These are phyloP conservation scores for Ips nitidus DNA, from an alignment of 1,140 invertebrate species.

Conservation along the genomic window DNA sequence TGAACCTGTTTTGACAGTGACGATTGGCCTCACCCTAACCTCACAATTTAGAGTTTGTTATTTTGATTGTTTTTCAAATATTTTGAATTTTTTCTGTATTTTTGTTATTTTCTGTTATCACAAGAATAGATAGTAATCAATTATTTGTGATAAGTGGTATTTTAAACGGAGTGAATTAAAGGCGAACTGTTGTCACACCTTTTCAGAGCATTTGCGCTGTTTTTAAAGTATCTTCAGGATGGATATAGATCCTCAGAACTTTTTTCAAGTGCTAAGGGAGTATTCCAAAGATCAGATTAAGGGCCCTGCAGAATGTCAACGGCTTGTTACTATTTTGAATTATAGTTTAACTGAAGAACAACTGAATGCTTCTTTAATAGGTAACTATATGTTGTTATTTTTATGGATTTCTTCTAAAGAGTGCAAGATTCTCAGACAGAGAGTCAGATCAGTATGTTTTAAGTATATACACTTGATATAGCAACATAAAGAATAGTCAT, in stretches of 20 bases:
- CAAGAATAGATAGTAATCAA: too few relatives aligned
- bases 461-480: neutral
- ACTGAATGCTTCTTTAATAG: conserved; percentile 33
- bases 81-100: too few relatives aligned
- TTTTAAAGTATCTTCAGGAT: conserved; percentile 7
- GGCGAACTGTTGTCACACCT: too few relatives aligned
- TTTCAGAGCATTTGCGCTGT: too few relatives aligned
- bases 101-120: too few relatives aligned
- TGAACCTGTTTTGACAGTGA: too few relatives aligned
- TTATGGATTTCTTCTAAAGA: neutral
- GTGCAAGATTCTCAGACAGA: neutral
- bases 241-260: conserved; percentile 37
- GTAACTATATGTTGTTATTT: conserved; percentile 27
- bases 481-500: neutral
- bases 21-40: too few relatives aligned
- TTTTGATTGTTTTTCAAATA: too few relatives aligned
- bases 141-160: too few relatives aligned
- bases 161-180: too few relatives aligned
- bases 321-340: conserved; percentile 37
- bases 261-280: conserved; percentile 31
- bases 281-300: conserved; percentile 20
- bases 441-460: neutral
- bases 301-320: conserved; percentile 28
- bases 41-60: too few relatives aligned
- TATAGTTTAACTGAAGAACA: conserved; percentile 40